A percentile compares a stretch with the other conserved stretches of the same genome.
Evolutionary conservation across 2,797 vertebrate species (phyloP).

Genomic region (Sylvilagus floridanus): DNA sequence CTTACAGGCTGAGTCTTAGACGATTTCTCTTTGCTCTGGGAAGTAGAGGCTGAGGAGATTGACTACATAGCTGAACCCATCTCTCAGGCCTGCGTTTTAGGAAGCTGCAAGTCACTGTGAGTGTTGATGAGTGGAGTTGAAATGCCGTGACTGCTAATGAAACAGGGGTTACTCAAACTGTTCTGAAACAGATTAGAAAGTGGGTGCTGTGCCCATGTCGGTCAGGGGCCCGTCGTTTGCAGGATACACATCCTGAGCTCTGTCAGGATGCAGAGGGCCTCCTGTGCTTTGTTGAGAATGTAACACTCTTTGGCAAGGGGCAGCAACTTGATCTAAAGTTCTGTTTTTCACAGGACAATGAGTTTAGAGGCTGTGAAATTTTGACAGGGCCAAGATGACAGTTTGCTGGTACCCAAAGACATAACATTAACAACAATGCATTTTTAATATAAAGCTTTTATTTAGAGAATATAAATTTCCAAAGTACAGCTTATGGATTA

Average conservation of each 20-base stretch:
- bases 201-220: accelerated
- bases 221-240: neutral
- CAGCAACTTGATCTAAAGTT: neutral
- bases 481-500: too few relatives aligned
- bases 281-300: too few relatives aligned
- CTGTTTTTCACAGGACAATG: neutral
- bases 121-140: neutral
- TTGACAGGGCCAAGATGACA: neutral
- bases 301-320: neutral
- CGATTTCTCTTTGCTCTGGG: neutral
- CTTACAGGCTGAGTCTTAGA: neutral
- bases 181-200: neutral
- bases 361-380: neutral
- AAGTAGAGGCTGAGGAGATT: neutral
- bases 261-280: neutral
- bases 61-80: too few relatives aligned
- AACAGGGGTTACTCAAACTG: neutral
- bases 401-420: neutral
- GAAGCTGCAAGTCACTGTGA: too few relatives aligned
- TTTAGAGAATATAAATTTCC: too few relatives aligned
- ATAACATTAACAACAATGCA: neutral
- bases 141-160: neutral
- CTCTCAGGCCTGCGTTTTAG: neutral
- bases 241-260: neutral
- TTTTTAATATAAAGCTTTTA: too few relatives aligned